These are phyloP conservation scores for Ceratitis capitata DNA, from an alignment of 1,140 invertebrate genomes.

Conservation along the genomic window DNA sequence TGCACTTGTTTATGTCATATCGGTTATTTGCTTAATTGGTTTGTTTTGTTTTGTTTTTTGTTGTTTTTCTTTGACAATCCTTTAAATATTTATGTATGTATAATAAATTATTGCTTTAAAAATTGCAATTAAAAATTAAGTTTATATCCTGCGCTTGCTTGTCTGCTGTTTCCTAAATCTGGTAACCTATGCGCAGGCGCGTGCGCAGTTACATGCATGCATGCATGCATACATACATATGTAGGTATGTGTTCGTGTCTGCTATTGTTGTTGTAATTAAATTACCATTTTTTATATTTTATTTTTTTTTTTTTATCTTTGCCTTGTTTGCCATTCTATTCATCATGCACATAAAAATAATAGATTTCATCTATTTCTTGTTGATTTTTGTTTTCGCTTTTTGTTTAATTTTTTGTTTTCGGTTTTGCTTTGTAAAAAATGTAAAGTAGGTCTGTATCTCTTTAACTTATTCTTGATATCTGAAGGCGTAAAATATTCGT, in stretches of 20 bases:
- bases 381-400: neutral
- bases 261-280: neutral
- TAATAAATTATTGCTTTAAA: slow-evolving; percentile 43
- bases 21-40: slow-evolving; percentile 19
- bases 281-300: neutral
- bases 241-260: neutral
- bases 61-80: slow-evolving; percentile 7
- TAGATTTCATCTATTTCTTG: slow-evolving; percentile 28
- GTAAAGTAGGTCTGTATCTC: slow-evolving; percentile 37
- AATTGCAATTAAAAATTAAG: slow-evolving; percentile 36
- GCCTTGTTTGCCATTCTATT: neutral
- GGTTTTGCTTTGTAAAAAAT: slow-evolving; percentile 35
- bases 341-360: slow-evolving; percentile 16
- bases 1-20: slow-evolving; percentile 28
- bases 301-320: slow-evolving; percentile 3
- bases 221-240: too few relatives aligned
- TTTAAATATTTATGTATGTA: slow-evolving; percentile 1
- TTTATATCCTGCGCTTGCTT: slow-evolving; percentile 15
- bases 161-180: slow-evolving; percentile 28
- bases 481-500: slow-evolving; percentile 37
- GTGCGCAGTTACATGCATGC: too few relatives aligned
- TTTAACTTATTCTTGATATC: slow-evolving; percentile 27
- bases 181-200: too few relatives aligned
- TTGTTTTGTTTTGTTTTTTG: neutral
- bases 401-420: neutral